phyloP scores from a whole-genome alignment of 2,797 vertebrate species.

The Syngnathus acus region DNA sequence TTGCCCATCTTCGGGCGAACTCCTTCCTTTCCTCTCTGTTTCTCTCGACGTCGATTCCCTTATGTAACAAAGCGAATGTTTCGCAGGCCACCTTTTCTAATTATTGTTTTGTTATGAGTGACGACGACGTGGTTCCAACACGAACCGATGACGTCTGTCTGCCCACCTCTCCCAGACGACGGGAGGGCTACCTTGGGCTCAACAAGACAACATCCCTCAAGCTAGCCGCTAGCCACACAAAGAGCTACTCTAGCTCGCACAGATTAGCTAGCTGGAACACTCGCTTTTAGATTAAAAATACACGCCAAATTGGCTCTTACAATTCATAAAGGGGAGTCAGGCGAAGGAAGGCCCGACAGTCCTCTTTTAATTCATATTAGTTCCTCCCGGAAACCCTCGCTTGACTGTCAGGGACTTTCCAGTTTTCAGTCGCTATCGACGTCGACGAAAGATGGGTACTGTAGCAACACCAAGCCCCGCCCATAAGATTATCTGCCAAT shows the following conservation, averaged over 20 bases:
- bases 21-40: slow-evolving; percentile 22
- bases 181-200: slow-evolving; percentile 43
- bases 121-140: background rate
- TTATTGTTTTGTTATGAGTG: background rate
- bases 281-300: slow-evolving; percentile 9
- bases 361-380: slow-evolving; percentile 9
- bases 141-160: slow-evolving; percentile 7
- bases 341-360: background rate
- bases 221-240: slow-evolving; percentile 67
- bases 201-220: slow-evolving; percentile 67
- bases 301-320: slow-evolving; percentile 1
- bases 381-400: slow-evolving; percentile 12
- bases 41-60: slow-evolving; percentile 24
- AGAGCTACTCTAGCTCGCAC: slow-evolving; percentile 59
- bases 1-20: slow-evolving; percentile 79
- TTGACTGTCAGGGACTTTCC: slow-evolving; percentile 58
- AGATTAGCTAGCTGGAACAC: slow-evolving; percentile 38
- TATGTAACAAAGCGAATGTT: slow-evolving; percentile 9
- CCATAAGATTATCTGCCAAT: slow-evolving; percentile 36
- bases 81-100: slow-evolving; percentile 13
- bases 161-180: slow-evolving; percentile 48
- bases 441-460: slow-evolving; percentile 46
- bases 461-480: slow-evolving; percentile 51
- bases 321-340: background rate
- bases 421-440: slow-evolving; percentile 37